A percentile compares a stretch with the other conserved stretches of the same genome.
These are phyloP conservation scores for Phataginus tricuspis DNA, from an alignment of 2,797 vertebrate species.

Conservation along the genomic window DNA sequence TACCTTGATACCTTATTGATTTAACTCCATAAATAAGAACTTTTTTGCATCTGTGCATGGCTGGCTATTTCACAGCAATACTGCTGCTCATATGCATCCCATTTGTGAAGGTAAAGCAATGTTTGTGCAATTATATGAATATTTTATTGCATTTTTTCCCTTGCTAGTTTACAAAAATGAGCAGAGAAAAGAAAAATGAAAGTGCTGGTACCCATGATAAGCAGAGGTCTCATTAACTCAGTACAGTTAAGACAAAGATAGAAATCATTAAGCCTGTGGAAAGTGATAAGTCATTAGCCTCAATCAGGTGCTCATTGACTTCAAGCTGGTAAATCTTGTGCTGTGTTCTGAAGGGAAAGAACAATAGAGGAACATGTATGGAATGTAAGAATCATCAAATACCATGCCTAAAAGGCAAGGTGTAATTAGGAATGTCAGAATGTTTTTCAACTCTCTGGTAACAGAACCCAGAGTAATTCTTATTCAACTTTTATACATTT, in stretches of 20 bases:
- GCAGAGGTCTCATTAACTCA: slow-evolving; percentile 67
- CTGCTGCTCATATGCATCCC: background rate
- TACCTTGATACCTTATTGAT: background rate
- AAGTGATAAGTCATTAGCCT: slow-evolving; percentile 70
- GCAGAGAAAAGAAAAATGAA: slow-evolving; percentile 44
- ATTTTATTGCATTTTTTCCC: slow-evolving; percentile 51
- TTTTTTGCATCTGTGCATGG: background rate
- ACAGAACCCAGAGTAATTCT: background rate
- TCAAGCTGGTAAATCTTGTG: slow-evolving; percentile 65
- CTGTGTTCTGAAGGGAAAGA: slow-evolving; percentile 57
- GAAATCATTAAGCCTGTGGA: slow-evolving; percentile 55
- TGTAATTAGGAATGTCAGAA: slow-evolving; percentile 21
- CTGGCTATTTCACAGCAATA: background rate
- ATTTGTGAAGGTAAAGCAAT: slow-evolving; percentile 34
- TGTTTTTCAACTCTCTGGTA: slow-evolving; percentile 21
- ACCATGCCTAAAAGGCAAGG: slow-evolving; percentile 3
- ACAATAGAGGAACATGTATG: background rate
- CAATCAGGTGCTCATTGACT: slow-evolving; percentile 76
- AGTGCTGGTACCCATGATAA: slow-evolving; percentile 17
- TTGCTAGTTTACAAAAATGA: slow-evolving; percentile 48
- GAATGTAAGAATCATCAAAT: slow-evolving; percentile 34
- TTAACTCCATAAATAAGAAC: background rate
- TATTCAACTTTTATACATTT: slow-evolving; percentile 1
- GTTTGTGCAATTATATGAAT: slow-evolving; percentile 45
- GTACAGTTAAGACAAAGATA: slow-evolving; percentile 62